Base-by-base conservation (phyloP, 2,113 vertebrate genomes). In the Scalopus aquaticus region DNA sequence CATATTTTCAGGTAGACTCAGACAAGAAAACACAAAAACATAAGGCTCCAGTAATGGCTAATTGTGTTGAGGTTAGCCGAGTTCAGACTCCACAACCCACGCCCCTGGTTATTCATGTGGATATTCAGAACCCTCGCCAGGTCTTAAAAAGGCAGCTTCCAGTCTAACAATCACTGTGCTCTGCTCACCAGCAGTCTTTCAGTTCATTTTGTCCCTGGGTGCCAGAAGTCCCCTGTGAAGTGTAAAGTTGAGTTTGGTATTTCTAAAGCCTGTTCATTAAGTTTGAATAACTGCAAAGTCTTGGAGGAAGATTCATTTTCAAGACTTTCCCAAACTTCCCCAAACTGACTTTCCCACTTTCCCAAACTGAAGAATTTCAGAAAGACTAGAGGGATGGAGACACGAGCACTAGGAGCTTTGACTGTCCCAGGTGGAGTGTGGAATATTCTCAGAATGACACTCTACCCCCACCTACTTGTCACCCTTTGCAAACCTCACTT, bases 201-300 rank as follows among this genome's bases (percentile, higher is more conserved):
- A 62, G n/a, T 56, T 28, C 4, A 32, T 7, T n/a, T 30, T 69
- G 85, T 28, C 72, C 44, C 54, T 87, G 39, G 70, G 70, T 46
- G 64, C 84, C 93, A 79, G 44, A 83, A 44, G 49, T 37, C n/a
- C 79, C 64, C 91, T 7, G 20, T 58, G 64, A 88, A 90, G 39
- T 62, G 15, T 64, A 35, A 83, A 10, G 20, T 87, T 32, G 69
- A 37, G 39, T 28, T 60, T 51, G 70, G 64, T 20, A 2, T 76
- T 70, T 84, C 93, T 84, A 64, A 93, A 86, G 62, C 42, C 69
- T 89, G 24, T 74, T 81, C 56, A 74, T 39, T n/a, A 46, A 84
- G 54, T 88, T 88, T 82, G 56, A 89, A 46, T 13, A 26, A 72
- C 5, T 22, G 84, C 20, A 9, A 73, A 64, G 30, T 81, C 72